phyloP scores from a whole-genome alignment of 1,140 invertebrate genomes.

The Neodiprion lecontei region DNA sequence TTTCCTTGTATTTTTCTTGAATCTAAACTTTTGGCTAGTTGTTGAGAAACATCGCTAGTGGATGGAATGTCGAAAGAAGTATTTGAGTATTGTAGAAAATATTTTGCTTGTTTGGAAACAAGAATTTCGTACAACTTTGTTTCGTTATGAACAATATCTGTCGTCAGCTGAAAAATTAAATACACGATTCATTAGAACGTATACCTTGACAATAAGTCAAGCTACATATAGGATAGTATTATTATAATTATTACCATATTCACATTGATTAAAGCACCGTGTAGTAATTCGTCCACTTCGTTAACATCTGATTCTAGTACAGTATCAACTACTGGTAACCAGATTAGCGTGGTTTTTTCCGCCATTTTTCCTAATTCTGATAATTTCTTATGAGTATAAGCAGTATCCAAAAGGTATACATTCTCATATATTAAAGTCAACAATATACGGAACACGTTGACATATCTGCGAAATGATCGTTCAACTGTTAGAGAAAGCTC shows the following conservation, averaged over 20 bases:
- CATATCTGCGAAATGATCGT: conserved; percentile 35
- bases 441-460: conserved; percentile 33
- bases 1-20: conserved; percentile 41
- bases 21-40: conserved; percentile 42
- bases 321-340: conserved; percentile 44
- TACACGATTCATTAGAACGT: too few species aligned
- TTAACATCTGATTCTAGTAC: conserved; percentile 32
- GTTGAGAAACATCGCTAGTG: conserved; percentile 40
- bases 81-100: conserved; percentile 45
- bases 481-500: background rate
- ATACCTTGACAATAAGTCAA: too few species aligned
- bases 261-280: conserved; percentile 47
- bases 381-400: conserved; percentile 35
- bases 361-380: conserved; percentile 38
- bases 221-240: too few species aligned
- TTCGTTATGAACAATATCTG: background rate
- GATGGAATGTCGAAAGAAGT: conserved; percentile 41
- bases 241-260: conserved; percentile 37
- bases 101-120: conserved; percentile 41
- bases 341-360: conserved; percentile 46
- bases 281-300: conserved; percentile 37
- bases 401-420: conserved; percentile 40
- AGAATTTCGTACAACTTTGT: conserved; percentile 38
- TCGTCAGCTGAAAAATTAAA: too few species aligned
- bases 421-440: conserved; percentile 44